Evolutionary conservation across 2,113 vertebrate species (phyloP), one percentile per base, ranked within the genome.

Genomic region (Himantopus leucocephalus): DNA sequence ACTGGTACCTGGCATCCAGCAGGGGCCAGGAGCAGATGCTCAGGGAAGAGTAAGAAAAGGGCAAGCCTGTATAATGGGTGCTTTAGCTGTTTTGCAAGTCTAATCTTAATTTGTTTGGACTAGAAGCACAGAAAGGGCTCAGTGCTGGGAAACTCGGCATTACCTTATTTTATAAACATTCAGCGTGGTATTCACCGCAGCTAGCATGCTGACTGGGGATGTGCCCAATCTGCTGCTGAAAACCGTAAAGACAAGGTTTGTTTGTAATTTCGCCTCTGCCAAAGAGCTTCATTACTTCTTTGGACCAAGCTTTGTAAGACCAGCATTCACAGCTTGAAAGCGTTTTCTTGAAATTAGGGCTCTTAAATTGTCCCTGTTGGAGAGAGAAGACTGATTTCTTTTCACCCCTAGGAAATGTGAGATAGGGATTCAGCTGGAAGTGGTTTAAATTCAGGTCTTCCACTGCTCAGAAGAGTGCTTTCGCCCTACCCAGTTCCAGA

Each of bases 51-150:
- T 63, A 90, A 67, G 63, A 71, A 84, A 87, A 92, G 11, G 73
- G 6, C 34, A 85, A 87, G 27, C 8, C 20, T 72, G 5, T 94
- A 19, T 87, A 91, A 72, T 68, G n/a, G 50, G 37, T 4, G 3
- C 56, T 90, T 85, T 26, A 72, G 53, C 53, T 90, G n/a, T 85
- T 93, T 94, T 96, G 84, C 84, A 82, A 95, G 62, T 93, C 81
- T 82, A 90, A 94, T 94, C 66, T 95, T 82, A 89, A 87, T 87
- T 96, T 96, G 58, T 90, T 96, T 90, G 74, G 73, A 79, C 37
- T 43, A 53, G 81, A 90, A 90, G 62, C n/a, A 93, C 62, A 88
- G 67, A 93, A 91, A 70, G 27, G 64, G 17, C 77, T 90, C 87
- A 79, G 84, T 91, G 48, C 70, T 79, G 52, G 48, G 62, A 94